A percentile compares a stretch with the other conserved stretches of the same genome.
phyloP scores from a whole-genome alignment of 53 echinoderm and acorn worm species.

The Paracentrotus lividus region DNA sequence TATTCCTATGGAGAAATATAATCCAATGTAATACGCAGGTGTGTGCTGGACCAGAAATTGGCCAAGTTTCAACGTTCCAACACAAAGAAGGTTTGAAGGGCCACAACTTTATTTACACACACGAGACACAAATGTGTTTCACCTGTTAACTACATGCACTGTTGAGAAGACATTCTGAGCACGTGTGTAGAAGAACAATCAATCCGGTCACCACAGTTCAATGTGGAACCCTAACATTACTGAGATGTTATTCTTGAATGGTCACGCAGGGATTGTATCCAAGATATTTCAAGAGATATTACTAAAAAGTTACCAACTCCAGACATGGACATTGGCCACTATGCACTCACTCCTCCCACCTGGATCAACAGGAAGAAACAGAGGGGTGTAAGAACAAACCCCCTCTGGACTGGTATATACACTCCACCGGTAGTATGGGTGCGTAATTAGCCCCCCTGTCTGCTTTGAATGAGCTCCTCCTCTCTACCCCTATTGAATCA shows the following conservation, averaged over 20 bases:
- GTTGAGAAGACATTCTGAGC: background rate
- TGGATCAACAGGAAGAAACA: background rate
- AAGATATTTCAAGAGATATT: background rate
- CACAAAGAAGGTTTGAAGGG: constrained; percentile 10
- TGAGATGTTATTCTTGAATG: background rate
- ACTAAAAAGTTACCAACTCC: too few species aligned
- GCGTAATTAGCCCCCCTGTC: constrained; percentile 57
- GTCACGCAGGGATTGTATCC: background rate
- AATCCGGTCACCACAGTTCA: background rate
- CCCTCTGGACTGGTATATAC: constrained; percentile 21
- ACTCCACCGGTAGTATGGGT: constrained; percentile 40
- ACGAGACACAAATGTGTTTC: background rate
- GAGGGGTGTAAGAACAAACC: constrained; percentile 6
- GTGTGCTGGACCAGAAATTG: background rate
- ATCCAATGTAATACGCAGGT: background rate
- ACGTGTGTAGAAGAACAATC: constrained; percentile 26
- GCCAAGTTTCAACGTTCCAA: constrained; percentile 12
- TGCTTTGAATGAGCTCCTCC: background rate
- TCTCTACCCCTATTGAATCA: constrained; percentile 33
- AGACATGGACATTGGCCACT: background rate
- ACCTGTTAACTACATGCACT: constrained; percentile 8
- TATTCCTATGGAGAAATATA: background rate
- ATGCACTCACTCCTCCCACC: background rate
- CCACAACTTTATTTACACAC: background rate
- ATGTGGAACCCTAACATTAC: constrained; percentile 11